Evolutionary conservation across 2,888 invertebrate species (phyloP), one percentile per base, ranked within the genome.

Genomic region (Argyra leucocephala): DNA sequence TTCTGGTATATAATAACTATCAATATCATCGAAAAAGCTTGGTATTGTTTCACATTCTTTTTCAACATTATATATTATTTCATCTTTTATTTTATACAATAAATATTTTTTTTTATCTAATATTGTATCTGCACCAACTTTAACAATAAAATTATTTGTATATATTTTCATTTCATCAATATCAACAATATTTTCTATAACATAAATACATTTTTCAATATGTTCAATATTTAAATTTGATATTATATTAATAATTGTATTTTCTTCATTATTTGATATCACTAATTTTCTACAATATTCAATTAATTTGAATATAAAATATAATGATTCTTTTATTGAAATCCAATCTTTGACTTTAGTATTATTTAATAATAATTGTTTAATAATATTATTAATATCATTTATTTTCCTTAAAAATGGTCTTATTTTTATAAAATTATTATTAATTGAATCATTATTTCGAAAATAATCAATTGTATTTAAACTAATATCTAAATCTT

Each of bases 1-100:
- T 64, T 70, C 71, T 9, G 69, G 69, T 36, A 69, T 68, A 61
- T 68, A 69, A n/a, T 67, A 67, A 22, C 67, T 65, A 22, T 59
- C 57, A 23, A 67, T 63, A 12, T 66, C 63, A 48, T 48, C 18
- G 18, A 48, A 48, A 3, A 48, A 18, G 5, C 12, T 12, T 4
- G 64, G 63, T n/a, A 69, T 24, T 36, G 63, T 61, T n/a, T 58
- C 23, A 12, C 63, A 18, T 22, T 64, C 69, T 4, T 48, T 62
- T 58, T 64, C 31, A 1, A 65, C 68, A 48, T 24, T 31, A 36
- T 65, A 64, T 24, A 64, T 63, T 15, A 67, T 24, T 5, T 59
- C 22, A 22, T 67, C 66, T 59, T 66, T 63, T 7, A 67, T 65
- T 21, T 57, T 57, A 26, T 64, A 67, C 61, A 66, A 63, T 22